phyloP scores from a whole-genome alignment of 1,140 invertebrate genomes.

The Drosophila carrolli region DNA sequence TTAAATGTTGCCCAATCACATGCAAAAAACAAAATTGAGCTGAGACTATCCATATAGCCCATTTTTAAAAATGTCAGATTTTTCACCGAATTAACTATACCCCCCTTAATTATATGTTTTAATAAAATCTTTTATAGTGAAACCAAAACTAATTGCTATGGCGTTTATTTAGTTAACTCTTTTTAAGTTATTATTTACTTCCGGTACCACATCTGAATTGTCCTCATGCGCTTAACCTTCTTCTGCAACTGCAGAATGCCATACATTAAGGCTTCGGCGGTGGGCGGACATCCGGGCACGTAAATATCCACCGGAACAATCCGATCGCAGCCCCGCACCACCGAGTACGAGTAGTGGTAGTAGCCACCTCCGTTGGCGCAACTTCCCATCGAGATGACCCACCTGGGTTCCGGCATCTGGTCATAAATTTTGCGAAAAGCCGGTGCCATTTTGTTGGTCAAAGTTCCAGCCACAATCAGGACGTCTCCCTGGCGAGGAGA shows the following conservation, averaged over 20 bases:
- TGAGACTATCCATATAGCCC: no score
- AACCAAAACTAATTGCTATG: no score
- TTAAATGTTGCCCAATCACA: no score
- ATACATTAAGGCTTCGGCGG: constrained; percentile 98
- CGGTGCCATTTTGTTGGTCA: constrained; percentile 99
- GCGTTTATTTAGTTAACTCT: background rate
- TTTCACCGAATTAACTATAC: no score
- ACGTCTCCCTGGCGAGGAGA: constrained; percentile 97
- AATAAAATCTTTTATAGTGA: no score
- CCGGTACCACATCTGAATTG: constrained; percentile 95
- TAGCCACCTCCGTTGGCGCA: constrained; percentile 99
- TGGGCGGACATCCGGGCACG: constrained; percentile 98
- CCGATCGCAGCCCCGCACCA: constrained; percentile 98
- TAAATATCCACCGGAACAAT: constrained; percentile 99
- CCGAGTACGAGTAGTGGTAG: constrained; percentile 99
- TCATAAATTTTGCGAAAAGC: constrained; percentile 96
- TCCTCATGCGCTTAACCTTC: constrained; percentile 95
- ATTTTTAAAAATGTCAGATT: no score
- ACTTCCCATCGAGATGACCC: constrained; percentile 99
- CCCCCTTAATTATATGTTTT: no score
- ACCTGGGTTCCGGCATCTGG: constrained; percentile 96
- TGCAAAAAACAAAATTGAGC: no score
- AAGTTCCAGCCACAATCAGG: constrained; percentile 98
- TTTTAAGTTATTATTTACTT: constrained; percentile 87
- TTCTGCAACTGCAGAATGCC: constrained; percentile 97